phyloP scores from a whole-genome alignment of 1,140 invertebrate genomes.

The Himalopsyche phryganea region DNA sequence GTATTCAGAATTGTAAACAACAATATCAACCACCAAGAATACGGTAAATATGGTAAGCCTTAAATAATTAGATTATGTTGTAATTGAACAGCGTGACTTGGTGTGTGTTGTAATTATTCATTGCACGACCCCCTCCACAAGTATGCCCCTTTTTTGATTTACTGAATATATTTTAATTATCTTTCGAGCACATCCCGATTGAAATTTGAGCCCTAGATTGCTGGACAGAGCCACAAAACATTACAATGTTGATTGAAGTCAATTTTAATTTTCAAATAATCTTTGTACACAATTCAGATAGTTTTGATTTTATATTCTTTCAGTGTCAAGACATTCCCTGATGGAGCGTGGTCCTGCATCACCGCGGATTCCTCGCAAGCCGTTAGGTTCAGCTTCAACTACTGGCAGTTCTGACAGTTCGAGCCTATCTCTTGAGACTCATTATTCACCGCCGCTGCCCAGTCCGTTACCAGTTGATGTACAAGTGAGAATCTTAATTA shows the following conservation, averaged over 20 bases:
- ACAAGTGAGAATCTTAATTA: constrained; percentile 36
- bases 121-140: too few species aligned
- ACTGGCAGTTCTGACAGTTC: constrained; percentile 47
- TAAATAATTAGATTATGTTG: not conserved
- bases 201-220: too few species aligned
- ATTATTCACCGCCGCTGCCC: constrained; percentile 33
- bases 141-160: too few species aligned
- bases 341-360: constrained; percentile 45
- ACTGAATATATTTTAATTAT: too few species aligned
- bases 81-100: not conserved
- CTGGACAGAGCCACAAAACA: too few species aligned
- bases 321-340: constrained; percentile 48
- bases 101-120: too few species aligned
- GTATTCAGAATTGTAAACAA: constrained; percentile 86
- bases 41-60: constrained; percentile 55
- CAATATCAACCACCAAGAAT: constrained; percentile 68
- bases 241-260: too few species aligned
- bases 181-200: too few species aligned
- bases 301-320: constrained; percentile 13
- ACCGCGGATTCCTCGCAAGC: constrained; percentile 45
- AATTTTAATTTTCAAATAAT: too few species aligned
- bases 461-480: constrained; percentile 38
- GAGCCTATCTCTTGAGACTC: constrained; percentile 51
- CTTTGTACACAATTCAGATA: too few species aligned
- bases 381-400: constrained; percentile 49